These are phyloP conservation scores for Andrena bucephala DNA, from an alignment of 2,888 invertebrate genomes.

Conservation along the genomic window DNA sequence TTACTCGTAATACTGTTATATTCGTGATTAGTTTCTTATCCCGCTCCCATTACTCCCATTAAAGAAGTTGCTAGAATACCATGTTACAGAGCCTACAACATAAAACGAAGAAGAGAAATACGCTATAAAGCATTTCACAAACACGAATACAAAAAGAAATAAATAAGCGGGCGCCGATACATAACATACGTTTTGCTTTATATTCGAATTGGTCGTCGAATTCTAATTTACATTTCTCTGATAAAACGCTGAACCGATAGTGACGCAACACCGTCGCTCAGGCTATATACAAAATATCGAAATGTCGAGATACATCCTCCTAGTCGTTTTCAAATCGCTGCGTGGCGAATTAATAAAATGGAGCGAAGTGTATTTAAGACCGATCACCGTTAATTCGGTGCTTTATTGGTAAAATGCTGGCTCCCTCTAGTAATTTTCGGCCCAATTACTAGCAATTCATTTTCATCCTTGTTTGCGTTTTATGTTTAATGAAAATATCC, in stretches of 20 bases:
- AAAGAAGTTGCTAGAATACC: neutral
- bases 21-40: neutral
- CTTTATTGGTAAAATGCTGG: conserved; percentile 5
- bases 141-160: neutral
- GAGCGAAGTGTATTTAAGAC: neutral
- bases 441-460: conserved; percentile 10
- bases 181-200: neutral
- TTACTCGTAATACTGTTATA: conserved; percentile 38
- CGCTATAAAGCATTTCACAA: neutral
- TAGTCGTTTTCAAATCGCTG: neutral
- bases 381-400: conserved; percentile 3
- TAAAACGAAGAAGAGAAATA: neutral
- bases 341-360: neutral
- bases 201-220: conserved; percentile 9
- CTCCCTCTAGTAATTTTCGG: neutral
- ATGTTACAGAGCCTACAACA: neutral
- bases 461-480: conserved; percentile 7
- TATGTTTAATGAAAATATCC: conserved; percentile 34
- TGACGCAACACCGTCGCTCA: conserved; percentile 33
- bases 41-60: conserved; percentile 1
- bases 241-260: conserved; percentile 3
- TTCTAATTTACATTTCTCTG: neutral
- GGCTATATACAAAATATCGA: conserved; percentile 22
- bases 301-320: conserved; percentile 30
- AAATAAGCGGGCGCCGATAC: neutral